Evolutionary conservation across 2,888 invertebrate genomes (phyloP).

Genomic region (Strigamia maritima): DNA sequence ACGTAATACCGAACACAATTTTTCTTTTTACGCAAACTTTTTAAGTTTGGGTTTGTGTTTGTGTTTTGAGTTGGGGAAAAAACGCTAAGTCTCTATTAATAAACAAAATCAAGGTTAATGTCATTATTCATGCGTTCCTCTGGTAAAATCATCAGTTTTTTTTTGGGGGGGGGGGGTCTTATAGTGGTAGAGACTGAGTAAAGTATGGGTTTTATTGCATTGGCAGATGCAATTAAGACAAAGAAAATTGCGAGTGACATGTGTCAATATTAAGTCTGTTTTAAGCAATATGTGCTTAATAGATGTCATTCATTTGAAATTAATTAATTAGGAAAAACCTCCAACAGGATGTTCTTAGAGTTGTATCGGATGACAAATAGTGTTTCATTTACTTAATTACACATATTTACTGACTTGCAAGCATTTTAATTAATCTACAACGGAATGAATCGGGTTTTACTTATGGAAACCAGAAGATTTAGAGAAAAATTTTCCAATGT

Average conservation of each 20-base stretch:
- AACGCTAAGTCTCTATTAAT: too few species aligned
- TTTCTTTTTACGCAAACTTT: too few species aligned
- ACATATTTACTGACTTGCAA: neutral
- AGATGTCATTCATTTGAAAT: too few species aligned
- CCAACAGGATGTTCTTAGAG: neutral
- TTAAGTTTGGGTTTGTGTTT: too few species aligned
- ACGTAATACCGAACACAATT: too few species aligned
- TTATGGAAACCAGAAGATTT: neutral
- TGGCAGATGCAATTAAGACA: neutral
- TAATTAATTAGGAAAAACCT: too few species aligned
- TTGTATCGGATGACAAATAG: neutral
- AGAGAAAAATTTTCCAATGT: too few species aligned
- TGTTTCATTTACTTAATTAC: neutral
- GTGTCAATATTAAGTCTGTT: neutral
- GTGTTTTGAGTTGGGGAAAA: too few species aligned
- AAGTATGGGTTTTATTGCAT: neutral
- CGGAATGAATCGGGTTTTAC: neutral
- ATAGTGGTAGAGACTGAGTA: neutral
- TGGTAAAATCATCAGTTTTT: too few species aligned
- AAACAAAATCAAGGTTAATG: too few species aligned
- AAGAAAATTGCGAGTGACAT: neutral
- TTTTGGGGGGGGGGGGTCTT: too few species aligned
- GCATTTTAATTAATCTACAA: neutral
- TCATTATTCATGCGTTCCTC: too few species aligned
- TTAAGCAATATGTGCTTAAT: neutral